Conservation (phyloP, 2,113 vertebrate genomes). For the Callorhinus ursinus region DNA sequence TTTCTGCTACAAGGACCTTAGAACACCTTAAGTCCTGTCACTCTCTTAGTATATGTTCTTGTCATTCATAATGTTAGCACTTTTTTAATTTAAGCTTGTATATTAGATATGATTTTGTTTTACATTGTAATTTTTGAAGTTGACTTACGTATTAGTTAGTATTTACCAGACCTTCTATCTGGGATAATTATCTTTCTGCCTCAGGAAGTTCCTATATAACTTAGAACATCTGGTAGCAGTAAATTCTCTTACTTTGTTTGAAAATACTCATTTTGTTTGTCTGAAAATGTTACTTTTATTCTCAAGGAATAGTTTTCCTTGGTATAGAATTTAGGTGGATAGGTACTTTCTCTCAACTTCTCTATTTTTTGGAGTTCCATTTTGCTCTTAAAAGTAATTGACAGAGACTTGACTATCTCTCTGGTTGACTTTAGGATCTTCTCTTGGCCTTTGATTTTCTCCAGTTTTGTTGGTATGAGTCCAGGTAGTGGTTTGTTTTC, state of each 20-base stretch:
- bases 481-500: not conserved
- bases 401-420: not conserved
- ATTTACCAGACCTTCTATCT: not conserved
- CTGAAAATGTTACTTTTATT: not conserved
- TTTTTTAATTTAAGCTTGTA: not conserved
- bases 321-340: not conserved
- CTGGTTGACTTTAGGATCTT: not conserved
- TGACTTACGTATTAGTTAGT: not conserved
- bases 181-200: not conserved
- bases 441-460: not conserved
- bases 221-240: not conserved
- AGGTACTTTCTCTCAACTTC: not conserved
- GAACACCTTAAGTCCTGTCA: not conserved
- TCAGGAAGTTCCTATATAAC: not conserved
- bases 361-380: not conserved
- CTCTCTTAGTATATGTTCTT: not conserved
- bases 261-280: not conserved
- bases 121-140: not conserved
- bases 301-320: not conserved
- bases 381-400: not conserved
- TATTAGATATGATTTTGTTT: not conserved
- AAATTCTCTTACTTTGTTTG: not conserved
- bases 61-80: not conserved
- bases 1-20: not conserved
- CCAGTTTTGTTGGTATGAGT: not conserved